Base-by-base conservation (phyloP, 2,797 vertebrate species). In the Cirrhinus mrigala region DNA sequence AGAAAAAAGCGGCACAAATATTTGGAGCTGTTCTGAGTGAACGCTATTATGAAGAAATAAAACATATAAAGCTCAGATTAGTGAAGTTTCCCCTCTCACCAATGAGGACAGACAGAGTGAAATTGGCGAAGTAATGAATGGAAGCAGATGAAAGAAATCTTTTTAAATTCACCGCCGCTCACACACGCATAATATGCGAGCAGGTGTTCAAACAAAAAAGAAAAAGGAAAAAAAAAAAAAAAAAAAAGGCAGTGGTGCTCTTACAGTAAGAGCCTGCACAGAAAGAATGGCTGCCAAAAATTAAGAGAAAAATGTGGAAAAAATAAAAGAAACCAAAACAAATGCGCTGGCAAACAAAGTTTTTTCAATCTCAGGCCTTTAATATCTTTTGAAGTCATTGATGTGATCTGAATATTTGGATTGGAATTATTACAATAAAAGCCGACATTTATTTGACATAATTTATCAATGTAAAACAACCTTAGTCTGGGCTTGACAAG, bases 131-230 rank as follows among this genome's bases (percentile, higher is more conserved):
- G 91, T 91, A 92, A 90, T 93, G 93, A 95, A 94, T 93, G 92
- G 92, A 94, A 93, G 86, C 89, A 93, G 94, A 94, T 95, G 92
- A 95, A 94, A 94, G 93, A 91, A 91, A 87, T 85, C 82, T 92
- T 93, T 92, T 94, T 92, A 91, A 93, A 94, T 93, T 94, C 93
- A 90, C 93, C 91, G 91, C 92, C 89, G 87, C 91, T 46, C 83
- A 87, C 90, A 91, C 88, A 91, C 79, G 40, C 92, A 85, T 79
- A 92, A 91, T 94, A 94, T 94, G 91, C 92, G 91, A 94, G 94
- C 95, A 96, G 95, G 95, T 96, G 94, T 95, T 95, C 93, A 94
- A 95, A 95, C 94, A 95, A 94, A 86, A 86, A 58, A 93, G 92
- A 79, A 46, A 79, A 37, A 71, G 37, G 48, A 73, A 40, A 6